Percentiles rank a stretch among this genome's conserved stretches.
phyloP scores from a whole-genome alignment of 2,113 vertebrate genomes.

The Circaetus cinerascens region DNA sequence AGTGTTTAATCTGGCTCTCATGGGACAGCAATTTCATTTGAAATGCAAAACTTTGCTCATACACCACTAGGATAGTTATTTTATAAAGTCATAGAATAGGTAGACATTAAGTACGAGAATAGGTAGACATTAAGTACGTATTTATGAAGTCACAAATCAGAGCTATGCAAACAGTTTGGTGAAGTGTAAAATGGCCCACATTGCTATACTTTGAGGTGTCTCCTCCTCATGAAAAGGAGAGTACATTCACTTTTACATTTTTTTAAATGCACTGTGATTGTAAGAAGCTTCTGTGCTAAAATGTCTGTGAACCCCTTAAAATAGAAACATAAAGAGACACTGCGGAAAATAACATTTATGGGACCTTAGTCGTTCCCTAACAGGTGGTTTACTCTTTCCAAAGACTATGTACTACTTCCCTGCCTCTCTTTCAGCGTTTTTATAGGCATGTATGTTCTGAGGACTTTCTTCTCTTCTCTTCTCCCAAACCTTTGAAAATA shows the following conservation, averaged over 20 bases:
- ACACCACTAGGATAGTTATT: not conserved
- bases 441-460: not conserved
- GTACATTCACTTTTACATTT: not conserved
- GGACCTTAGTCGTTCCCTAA: not conserved
- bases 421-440: not conserved
- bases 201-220: not conserved
- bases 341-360: not conserved
- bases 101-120: not conserved
- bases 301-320: not conserved
- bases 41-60: conserved; percentile 17
- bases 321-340: not conserved
- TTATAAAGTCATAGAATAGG: not conserved
- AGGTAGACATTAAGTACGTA: not conserved
- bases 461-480: not conserved
- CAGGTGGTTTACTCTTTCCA: not conserved
- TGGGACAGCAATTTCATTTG: conserved; percentile 5
- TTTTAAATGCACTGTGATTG: not conserved
- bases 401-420: not conserved
- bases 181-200: not conserved
- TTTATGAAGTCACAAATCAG: not conserved
- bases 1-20: conserved; percentile 27
- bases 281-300: not conserved
- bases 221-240: not conserved
- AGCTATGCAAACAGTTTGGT: not conserved
- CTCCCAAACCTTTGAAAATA: not conserved